Conservation (phyloP, 2,113 vertebrate genomes). For the Halichoeres trimaculatus region DNA sequence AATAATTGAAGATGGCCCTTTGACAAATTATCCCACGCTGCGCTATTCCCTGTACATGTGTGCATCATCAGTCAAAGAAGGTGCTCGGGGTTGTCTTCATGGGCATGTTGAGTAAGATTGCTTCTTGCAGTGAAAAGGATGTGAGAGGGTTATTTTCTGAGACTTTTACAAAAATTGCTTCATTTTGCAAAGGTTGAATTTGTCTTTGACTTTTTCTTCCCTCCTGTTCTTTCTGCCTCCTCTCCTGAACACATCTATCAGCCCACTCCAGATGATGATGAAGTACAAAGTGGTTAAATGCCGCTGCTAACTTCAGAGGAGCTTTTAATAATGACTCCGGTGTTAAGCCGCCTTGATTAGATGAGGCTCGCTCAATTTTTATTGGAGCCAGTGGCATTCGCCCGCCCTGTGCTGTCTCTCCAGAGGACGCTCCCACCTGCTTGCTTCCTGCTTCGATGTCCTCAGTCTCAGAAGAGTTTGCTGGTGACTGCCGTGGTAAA, state of each 20-base stretch:
- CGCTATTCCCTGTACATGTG: not conserved
- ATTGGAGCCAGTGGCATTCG: conserved; percentile 26
- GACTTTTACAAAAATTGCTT: conserved; percentile 5
- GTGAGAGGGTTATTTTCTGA: not conserved
- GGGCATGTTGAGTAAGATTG: not conserved
- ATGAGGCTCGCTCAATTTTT: conserved; percentile 38
- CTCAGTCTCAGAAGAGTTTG: conserved; percentile 4
- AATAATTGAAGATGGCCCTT: conserved; percentile 79
- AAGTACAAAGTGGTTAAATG: conserved; percentile 55
- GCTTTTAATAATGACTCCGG: conserved; percentile 59
- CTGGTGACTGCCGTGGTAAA: conserved; percentile 5
- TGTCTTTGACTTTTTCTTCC: conserved; percentile 6
- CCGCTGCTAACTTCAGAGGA: conserved; percentile 20
- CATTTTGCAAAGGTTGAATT: not conserved
- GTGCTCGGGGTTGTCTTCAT: not conserved
- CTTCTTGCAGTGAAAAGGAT: not conserved
- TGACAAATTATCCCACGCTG: conserved; percentile 67
- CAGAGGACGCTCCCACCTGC: conserved; percentile 30
- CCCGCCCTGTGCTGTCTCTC: conserved; percentile 14
- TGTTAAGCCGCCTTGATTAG: conserved; percentile 58
- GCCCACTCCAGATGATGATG: conserved; percentile 36
- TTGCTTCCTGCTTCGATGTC: conserved; percentile 27
- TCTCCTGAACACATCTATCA: conserved; percentile 7
- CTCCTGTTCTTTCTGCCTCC: not conserved
- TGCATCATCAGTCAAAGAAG: conserved; percentile 8